Evolutionary conservation across 2,113 vertebrate species (phyloP).

Genomic region (Otolemur garnettii): DNA sequence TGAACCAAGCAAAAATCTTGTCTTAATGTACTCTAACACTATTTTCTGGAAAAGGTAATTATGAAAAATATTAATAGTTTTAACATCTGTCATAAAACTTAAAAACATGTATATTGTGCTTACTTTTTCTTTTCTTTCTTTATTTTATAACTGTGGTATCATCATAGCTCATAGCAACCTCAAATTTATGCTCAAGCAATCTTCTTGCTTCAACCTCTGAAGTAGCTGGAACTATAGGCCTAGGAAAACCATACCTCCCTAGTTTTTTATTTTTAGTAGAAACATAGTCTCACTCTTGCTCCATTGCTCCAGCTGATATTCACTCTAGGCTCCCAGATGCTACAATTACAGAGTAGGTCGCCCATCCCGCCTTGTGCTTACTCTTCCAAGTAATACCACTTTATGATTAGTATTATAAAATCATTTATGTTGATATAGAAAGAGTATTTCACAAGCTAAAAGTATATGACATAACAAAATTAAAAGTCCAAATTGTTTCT

Average conservation of each 20-base stretch:
- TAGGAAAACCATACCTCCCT: no score
- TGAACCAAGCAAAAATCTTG: background rate
- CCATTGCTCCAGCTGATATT: no score
- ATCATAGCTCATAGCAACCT: no score
- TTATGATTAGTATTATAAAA: background rate
- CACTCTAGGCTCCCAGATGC: no score
- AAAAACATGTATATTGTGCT: background rate
- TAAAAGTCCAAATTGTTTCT: constrained; percentile 44
- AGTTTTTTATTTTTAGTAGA: no score
- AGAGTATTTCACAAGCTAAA: background rate
- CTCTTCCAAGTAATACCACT: background rate
- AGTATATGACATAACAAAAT: constrained; percentile 13
- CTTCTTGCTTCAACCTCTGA: no score
- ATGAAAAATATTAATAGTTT: background rate
- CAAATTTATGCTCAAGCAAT: no score
- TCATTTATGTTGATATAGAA: background rate
- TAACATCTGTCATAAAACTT: constrained; percentile 40
- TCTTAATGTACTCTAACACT: background rate
- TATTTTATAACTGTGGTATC: no score
- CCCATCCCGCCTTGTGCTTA: no score
- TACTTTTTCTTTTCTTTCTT: background rate
- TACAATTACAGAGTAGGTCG: no score
- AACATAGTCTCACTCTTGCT: no score
- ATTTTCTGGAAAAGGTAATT: constrained; percentile 47
- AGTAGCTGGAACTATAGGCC: no score